Base-by-base conservation (phyloP, 2,113 vertebrate species). In the Halichoerus grypus region DNA sequence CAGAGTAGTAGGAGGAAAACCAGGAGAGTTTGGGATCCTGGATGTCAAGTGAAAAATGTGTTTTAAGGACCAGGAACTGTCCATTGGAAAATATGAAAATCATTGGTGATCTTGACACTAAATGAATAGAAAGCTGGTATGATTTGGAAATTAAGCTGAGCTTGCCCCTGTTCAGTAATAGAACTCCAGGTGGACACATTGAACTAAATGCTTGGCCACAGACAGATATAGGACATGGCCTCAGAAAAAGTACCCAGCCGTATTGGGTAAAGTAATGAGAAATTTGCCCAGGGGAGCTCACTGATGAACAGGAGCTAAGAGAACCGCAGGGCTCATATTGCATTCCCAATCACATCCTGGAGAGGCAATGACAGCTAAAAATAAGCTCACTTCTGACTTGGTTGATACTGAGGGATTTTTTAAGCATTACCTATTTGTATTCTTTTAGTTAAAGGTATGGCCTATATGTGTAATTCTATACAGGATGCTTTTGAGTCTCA, bases 361-460 rank as follows among this genome's bases (percentile, higher is more conserved):
- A 8, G 55, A 95, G 72, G 2, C 5, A 59, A 49, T 83, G n/a
- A 3, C 84, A 96, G 3, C 14, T 77, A 93, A 97, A 93, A 92
- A 93, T 92, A 86, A 26, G 19, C 33, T 90, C 61, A 3, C 53
- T 93, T 93, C 88, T 42, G 15, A n/a, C 3, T 63, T 86, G 67
- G 31, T 33, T 72, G 57, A 77, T 97, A 31, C 26, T 53, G 36
- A 82, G 14, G 18, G 7, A 0, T 26, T 76, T 92, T 81, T 13
- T 0, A 0, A 57, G 81, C 97, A 86, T 88, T 87, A 91, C 57
- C 31, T 85, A 69, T 92, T 91, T 21, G 1, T 28, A 89, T 92
- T 97, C 33, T 98, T 85, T 97, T 59, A 79, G 97, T 86, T 98
- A 31, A 96, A 95, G 65, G 28, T 85, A 49, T 46, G 8, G 42